Percentiles rank a stretch among this genome's conserved stretches.
phyloP scores from a whole-genome alignment of 2,113 vertebrate genomes.

The Nettapus auritus region DNA sequence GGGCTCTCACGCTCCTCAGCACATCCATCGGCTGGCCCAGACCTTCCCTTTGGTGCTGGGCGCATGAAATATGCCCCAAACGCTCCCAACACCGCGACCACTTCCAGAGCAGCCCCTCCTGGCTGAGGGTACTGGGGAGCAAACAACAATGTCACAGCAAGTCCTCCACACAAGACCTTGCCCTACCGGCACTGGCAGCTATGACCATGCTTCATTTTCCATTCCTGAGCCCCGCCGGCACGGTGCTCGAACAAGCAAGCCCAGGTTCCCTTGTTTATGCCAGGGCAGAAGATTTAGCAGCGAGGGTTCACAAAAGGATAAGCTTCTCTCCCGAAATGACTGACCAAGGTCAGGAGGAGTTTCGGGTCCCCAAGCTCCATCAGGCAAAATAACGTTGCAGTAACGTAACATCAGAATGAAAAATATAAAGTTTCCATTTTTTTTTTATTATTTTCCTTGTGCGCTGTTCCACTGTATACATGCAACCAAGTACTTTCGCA shows the following conservation, averaged over 20 bases:
- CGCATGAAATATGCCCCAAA: neutral
- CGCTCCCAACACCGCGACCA: neutral
- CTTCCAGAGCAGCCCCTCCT: neutral
- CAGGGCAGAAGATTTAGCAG: neutral
- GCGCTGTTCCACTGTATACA: slow-evolving; percentile 67
- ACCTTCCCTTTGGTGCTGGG: neutral
- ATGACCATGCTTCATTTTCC: neutral
- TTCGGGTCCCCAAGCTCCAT: slow-evolving; percentile 5
- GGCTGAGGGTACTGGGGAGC: neutral
- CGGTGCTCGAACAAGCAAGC: neutral
- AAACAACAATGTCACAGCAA: neutral
- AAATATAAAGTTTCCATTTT: slow-evolving; percentile 62
- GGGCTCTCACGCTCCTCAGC: neutral
- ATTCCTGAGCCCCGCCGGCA: neutral
- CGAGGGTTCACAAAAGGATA: neutral
- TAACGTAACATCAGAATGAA: slow-evolving; percentile 65
- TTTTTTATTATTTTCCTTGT: slow-evolving; percentile 81
- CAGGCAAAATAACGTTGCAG: neutral
- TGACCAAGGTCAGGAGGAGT: neutral
- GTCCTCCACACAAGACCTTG: neutral
- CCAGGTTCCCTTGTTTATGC: neutral
- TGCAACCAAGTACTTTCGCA: slow-evolving; percentile 57
- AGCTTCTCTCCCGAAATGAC: neutral
- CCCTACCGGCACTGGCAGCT: rapidly evolving
- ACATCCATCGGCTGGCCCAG: neutral